phyloP scores from a whole-genome alignment of 2,888 invertebrate species.

The Cephus spinipes region DNA sequence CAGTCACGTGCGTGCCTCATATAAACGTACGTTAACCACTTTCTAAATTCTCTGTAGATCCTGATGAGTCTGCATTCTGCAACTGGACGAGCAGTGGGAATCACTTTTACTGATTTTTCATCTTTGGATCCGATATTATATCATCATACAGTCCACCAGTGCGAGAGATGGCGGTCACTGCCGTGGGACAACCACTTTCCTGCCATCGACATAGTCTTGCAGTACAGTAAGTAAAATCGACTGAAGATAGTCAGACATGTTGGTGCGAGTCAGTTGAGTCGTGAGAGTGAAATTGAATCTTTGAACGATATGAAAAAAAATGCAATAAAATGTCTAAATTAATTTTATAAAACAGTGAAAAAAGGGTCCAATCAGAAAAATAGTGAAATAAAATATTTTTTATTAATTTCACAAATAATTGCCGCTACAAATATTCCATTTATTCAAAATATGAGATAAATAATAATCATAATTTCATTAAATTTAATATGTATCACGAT shows the following conservation, averaged over 20 bases:
- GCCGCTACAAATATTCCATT: background rate
- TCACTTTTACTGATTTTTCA: conserved; percentile 57
- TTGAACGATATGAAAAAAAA: background rate
- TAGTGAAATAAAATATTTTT: too few species aligned
- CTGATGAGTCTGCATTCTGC: conserved; percentile 54
- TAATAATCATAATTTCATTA: background rate
- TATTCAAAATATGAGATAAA: background rate
- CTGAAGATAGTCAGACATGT: background rate
- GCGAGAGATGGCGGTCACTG: conserved; percentile 64
- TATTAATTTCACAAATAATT: background rate
- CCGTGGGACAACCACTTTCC: conserved; percentile 50
- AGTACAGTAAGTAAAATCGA: background rate
- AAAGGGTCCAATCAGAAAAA: background rate
- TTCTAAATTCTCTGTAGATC: conserved; percentile 57
- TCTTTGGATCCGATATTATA: conserved; percentile 58
- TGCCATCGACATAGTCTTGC: background rate
- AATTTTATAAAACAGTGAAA: background rate
- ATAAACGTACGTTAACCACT: conserved; percentile 40
- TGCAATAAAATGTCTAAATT: background rate
- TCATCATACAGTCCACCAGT: conserved; percentile 56
- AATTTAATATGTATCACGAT: background rate
- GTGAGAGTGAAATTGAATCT: background rate
- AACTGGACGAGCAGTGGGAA: conserved; percentile 50
- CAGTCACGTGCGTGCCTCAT: conserved; percentile 1
- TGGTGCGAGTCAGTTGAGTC: background rate